phyloP scores from a whole-genome alignment of 2,888 invertebrate species.

The Caenorhabditis drosophilae region DNA sequence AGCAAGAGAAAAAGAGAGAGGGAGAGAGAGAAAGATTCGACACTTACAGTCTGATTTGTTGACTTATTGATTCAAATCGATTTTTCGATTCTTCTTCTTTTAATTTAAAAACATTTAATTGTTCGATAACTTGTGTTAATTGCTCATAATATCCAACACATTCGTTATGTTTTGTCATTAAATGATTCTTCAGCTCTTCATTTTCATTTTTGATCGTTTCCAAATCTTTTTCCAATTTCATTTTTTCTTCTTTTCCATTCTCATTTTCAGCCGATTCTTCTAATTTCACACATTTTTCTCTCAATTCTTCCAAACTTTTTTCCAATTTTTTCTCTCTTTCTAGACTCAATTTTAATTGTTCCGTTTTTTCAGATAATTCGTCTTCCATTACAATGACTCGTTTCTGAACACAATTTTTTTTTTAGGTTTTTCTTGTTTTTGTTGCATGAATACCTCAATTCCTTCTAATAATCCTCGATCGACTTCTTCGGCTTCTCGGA shows the following conservation, averaged over 20 bases:
- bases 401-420: too few relatives aligned
- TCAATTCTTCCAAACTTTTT: not conserved
- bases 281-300: not conserved
- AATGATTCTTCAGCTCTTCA: conserved; percentile 6
- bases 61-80: not conserved
- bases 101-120: conserved; percentile 14
- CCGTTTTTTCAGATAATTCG: not conserved
- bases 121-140: conserved; percentile 19
- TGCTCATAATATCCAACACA: conserved; percentile 39
- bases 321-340: not conserved
- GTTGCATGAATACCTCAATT: too few relatives aligned
- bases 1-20: too few relatives aligned
- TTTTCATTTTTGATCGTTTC: not conserved
- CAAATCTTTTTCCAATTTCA: not conserved
- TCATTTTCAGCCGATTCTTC: conserved; percentile 1
- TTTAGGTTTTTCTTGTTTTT: too few relatives aligned
- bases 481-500: conserved; percentile 23
- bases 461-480: conserved; percentile 22
- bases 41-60: not conserved
- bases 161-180: conserved; percentile 37
- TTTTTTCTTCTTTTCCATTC: conserved; percentile 1
- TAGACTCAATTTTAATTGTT: not conserved
- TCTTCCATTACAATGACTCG: conserved; percentile 8
- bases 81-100: conserved; percentile 8
- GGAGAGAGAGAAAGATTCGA: not conserved